Conservation (phyloP, 1,140 invertebrate species). For the Cydia amplana region DNA sequence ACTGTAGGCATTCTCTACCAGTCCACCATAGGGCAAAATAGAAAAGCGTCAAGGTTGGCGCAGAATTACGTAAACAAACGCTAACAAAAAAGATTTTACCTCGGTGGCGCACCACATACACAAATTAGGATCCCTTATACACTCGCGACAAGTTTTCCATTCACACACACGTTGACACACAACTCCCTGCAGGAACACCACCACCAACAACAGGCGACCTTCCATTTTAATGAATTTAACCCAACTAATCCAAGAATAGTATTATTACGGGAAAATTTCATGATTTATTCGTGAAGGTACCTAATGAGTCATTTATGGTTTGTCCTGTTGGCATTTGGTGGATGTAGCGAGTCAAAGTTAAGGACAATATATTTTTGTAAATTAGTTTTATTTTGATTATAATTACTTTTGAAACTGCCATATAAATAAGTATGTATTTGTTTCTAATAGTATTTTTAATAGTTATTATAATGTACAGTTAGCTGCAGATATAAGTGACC, state of each 20-base stretch:
- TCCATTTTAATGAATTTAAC: not conserved
- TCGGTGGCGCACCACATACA: conserved; percentile 3
- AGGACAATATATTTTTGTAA: not conserved
- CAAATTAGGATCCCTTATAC: conserved; percentile 8
- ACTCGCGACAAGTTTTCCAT: not conserved
- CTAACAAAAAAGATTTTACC: not conserved
- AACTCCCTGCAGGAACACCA: not conserved
- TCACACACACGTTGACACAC: not conserved
- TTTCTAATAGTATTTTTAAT: too few species aligned
- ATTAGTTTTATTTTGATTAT: not conserved
- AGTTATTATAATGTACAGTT: too few species aligned
- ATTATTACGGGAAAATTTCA: not conserved
- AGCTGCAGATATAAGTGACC: too few species aligned
- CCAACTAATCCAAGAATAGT: not conserved
- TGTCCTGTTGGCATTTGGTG: not conserved
- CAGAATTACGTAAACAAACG: too few species aligned
- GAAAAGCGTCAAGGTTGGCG: too few species aligned
- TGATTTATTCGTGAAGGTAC: not conserved
- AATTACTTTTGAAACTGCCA: too few species aligned
- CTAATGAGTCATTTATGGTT: not conserved
- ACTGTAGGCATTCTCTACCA: too few species aligned
- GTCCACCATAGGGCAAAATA: too few species aligned
- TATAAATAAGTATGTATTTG: too few species aligned
- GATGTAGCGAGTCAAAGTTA: not conserved
- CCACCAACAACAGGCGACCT: not conserved